Evolutionary conservation across 2,113 vertebrate species (phyloP).

Genomic region (Pachypanchax playfairii): DNA sequence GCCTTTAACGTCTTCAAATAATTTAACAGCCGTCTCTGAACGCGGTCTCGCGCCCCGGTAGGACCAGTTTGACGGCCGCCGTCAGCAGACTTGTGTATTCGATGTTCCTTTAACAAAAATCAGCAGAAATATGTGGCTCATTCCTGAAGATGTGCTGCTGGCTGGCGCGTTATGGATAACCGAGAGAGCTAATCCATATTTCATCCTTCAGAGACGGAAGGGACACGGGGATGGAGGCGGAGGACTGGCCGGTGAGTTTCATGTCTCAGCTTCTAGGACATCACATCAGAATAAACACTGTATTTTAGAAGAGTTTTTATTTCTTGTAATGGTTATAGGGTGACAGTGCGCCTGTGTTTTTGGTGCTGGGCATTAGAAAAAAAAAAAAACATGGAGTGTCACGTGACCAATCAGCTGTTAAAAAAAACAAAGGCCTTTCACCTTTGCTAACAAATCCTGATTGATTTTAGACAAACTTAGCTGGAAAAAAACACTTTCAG

Average conservation of each 20-base stretch:
- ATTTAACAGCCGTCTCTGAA: background rate
- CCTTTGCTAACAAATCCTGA: slow-evolving; percentile 1
- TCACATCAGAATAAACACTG: background rate
- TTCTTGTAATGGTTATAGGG: background rate
- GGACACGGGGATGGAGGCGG: slow-evolving; percentile 91
- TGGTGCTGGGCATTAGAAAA: slow-evolving; percentile 2
- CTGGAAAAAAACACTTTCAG: background rate
- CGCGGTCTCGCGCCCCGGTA: background rate
- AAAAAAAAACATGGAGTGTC: background rate
- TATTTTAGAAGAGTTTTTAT: background rate
- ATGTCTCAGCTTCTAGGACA: background rate
- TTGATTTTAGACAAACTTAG: slow-evolving; percentile 17
- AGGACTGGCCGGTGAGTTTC: slow-evolving; percentile 83
- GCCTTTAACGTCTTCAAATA: slow-evolving; percentile 11
- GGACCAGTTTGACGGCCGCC: slow-evolving; percentile 17
- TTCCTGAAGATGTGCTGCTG: slow-evolving; percentile 95
- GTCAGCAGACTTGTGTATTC: slow-evolving; percentile 36
- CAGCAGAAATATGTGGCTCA: slow-evolving; percentile 87
- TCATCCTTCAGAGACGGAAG: slow-evolving; percentile 95
- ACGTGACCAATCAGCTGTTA: slow-evolving; percentile 40
- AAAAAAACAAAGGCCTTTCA: slow-evolving; percentile 42
- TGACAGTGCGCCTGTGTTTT: background rate
- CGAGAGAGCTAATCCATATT: slow-evolving; percentile 95
- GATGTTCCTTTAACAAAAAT: slow-evolving; percentile 65
- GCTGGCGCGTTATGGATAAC: slow-evolving; percentile 95